A percentile compares a stretch with the other conserved stretches of the same genome.
Evolutionary conservation across 2,888 invertebrate species (phyloP).

Genomic region (Pyrocoelia pectoralis): DNA sequence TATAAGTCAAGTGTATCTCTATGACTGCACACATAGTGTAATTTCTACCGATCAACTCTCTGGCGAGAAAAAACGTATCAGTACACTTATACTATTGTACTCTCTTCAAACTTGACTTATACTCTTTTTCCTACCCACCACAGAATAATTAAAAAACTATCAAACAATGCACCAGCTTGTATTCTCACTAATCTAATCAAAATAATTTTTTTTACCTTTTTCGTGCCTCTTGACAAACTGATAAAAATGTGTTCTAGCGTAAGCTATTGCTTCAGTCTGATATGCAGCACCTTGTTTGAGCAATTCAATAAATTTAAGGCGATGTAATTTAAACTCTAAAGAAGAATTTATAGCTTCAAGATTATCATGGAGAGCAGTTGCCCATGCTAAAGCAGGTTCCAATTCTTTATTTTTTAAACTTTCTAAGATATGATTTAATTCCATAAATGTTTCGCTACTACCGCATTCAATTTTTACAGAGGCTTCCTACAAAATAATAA

Average conservation of each 20-base stretch:
- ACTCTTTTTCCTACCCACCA: too few species aligned
- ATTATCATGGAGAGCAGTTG: slow-evolving; percentile 75
- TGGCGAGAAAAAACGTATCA: too few species aligned
- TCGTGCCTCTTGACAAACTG: slow-evolving; percentile 80
- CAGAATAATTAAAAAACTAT: too few species aligned
- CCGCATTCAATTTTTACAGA: slow-evolving; percentile 69
- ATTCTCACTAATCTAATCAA: too few species aligned
- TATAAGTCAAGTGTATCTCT: too few species aligned
- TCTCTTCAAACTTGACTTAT: too few species aligned
- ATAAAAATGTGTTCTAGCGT: slow-evolving; percentile 86
- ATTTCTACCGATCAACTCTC: too few species aligned
- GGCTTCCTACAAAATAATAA: slow-evolving; percentile 67
- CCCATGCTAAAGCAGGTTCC: slow-evolving; percentile 89
- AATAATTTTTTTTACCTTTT: too few species aligned
- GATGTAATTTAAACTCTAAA: slow-evolving; percentile 83
- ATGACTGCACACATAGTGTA: too few species aligned
- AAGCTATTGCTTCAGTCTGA: slow-evolving; percentile 85
- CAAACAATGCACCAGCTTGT: too few species aligned
- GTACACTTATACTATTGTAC: too few species aligned
- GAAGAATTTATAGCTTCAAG: slow-evolving; percentile 74
- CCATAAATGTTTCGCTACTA: slow-evolving; percentile 79
- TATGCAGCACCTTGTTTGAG: slow-evolving; percentile 70
- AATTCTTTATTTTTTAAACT: slow-evolving; percentile 84
- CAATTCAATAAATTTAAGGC: slow-evolving; percentile 80
- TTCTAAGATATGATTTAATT: slow-evolving; percentile 88